Evolutionary conservation across 2,113 vertebrate genomes (phyloP), one percentile per base, ranked within the genome.

Genomic region (Paramormyrops kingsleyae): DNA sequence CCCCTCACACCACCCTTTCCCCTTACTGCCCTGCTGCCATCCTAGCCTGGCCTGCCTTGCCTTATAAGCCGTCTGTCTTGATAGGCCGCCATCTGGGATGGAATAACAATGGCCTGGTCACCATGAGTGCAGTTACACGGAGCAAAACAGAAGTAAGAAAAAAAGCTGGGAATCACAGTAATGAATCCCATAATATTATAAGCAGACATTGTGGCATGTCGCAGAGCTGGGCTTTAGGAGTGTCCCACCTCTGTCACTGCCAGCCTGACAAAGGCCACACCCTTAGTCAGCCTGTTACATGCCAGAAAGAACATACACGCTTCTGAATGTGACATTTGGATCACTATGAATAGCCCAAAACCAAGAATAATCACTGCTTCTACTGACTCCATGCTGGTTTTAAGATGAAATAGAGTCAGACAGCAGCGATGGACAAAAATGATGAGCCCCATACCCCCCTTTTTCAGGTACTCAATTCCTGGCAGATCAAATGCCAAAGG

Each of bases 311-410:
- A 19, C 31, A 17, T 42, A 42, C 9, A 42, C 5, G 6, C 31
- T 80, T 42, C 42, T 19, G 17, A 19, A 80, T 39, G 74, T 80
- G 74, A 42, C 74, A 80, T 80, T 80, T 42, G 4, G 31, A 80
- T 19, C 74, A 42, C 74, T 42, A 42, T 39, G 74, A 80, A 80
- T 19, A 39, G 74, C 74, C 83, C 42, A 13, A 39, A 84, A 47
- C 12, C 42, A 46, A n/a, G 42, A 84, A 47, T 46, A 84, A 84
- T 46, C 17, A 13, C 83, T 47, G 39, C 21, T 84, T 92, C 93
- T 42, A 56, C 87, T 93, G 93, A 93, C 94, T 95, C 94, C 94
- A 92, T 93, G 93, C 92, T 93, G 90, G 90, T 93, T 94, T 42
- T 88, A 21, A 62, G 10, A 46, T 85, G 35, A 39, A 89, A 27